These are phyloP conservation scores for Alethe diademata DNA, from an alignment of 2,113 vertebrate genomes.

Conservation along the genomic window DNA sequence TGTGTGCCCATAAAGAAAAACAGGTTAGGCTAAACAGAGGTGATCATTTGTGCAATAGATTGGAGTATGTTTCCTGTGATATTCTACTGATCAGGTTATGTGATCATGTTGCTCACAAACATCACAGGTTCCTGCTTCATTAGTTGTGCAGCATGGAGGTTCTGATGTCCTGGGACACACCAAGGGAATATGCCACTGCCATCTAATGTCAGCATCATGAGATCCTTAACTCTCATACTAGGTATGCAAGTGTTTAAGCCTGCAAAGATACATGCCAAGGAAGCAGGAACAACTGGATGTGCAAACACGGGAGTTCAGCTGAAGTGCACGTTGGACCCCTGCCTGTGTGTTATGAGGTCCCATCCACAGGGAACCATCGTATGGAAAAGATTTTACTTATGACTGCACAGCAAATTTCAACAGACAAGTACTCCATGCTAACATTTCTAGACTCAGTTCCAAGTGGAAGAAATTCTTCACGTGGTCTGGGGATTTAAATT, in stretches of 20 bases:
- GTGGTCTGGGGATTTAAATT: background rate
- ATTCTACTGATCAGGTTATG: background rate
- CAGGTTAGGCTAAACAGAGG: background rate
- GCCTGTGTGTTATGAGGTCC: background rate
- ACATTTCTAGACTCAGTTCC: background rate
- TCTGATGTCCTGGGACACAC: rapidly evolving
- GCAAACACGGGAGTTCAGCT: background rate
- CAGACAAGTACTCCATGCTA: background rate
- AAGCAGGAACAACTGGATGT: background rate
- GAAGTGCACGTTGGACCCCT: background rate
- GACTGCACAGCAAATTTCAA: background rate
- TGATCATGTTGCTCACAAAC: background rate
- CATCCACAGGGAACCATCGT: background rate
- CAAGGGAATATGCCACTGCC: background rate
- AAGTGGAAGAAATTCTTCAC: background rate
- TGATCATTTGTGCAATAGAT: background rate
- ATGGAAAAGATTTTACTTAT: background rate
- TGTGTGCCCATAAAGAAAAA: background rate
- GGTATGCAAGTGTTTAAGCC: background rate
- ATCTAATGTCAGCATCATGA: background rate
- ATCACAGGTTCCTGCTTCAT: background rate
- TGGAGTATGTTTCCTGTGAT: background rate
- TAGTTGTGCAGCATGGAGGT: background rate
- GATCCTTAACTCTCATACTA: background rate
- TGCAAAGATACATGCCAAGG: background rate